Percentiles rank a stretch among this genome's conserved stretches.
phyloP scores from a whole-genome alignment of 64 coral and sea anemone species.

The Pocillopora damicornis region DNA sequence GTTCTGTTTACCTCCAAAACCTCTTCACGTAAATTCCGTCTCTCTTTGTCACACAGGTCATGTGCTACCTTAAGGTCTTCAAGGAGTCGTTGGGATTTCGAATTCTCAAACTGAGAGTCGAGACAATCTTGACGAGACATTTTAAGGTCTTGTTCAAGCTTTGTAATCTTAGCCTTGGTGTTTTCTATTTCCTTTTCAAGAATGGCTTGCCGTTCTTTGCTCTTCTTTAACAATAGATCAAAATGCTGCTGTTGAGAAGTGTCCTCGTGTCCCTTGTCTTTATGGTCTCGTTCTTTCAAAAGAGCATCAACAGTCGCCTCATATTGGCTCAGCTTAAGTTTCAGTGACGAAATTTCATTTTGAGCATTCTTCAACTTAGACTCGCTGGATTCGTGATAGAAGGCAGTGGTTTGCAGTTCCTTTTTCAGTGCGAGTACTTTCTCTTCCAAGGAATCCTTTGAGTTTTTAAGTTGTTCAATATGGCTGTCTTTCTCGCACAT shows the following conservation, averaged over 20 bases:
- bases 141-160: slow-evolving; percentile 33
- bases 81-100: slow-evolving; percentile 8
- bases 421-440: slow-evolving; percentile 5
- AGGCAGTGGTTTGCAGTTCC: slow-evolving; percentile 35
- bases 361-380: slow-evolving; percentile 11
- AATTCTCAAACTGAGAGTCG: slow-evolving; percentile 18
- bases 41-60: neutral
- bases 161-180: neutral
- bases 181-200: slow-evolving; percentile 23
- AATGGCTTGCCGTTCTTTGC: slow-evolving; percentile 11
- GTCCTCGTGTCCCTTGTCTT: neutral
- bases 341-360: slow-evolving; percentile 22
- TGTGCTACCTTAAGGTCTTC: slow-evolving; percentile 6
- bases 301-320: slow-evolving; percentile 13
- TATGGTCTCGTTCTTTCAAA: slow-evolving; percentile 14
- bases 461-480: slow-evolving; percentile 24
- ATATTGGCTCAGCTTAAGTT: slow-evolving; percentile 18
- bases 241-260: neutral
- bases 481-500: slow-evolving; percentile 11
- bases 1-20: slow-evolving; percentile 42
- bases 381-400: slow-evolving; percentile 28
- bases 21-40: slow-evolving; percentile 15
- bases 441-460: neutral
- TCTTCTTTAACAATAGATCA: neutral
- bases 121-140: slow-evolving; percentile 34